phyloP scores from a whole-genome alignment of 2,888 invertebrate genomes.

The Gymnocheta viridis region DNA sequence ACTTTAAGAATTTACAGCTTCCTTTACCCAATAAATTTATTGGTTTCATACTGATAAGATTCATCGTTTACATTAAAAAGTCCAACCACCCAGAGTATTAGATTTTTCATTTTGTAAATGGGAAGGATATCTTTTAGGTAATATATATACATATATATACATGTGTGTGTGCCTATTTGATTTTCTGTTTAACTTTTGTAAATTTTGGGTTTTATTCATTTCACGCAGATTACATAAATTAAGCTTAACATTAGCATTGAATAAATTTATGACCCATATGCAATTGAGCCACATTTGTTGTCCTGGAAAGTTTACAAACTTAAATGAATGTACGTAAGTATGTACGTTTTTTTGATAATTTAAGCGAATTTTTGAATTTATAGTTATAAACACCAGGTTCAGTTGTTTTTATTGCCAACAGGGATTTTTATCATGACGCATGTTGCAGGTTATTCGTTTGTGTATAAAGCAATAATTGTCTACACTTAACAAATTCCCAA shows the following conservation, averaged over 20 bases:
- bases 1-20: background rate
- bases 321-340: background rate
- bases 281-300: background rate
- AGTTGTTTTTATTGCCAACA: too few species aligned
- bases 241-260: conserved; percentile 71
- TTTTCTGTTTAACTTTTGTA: conserved; percentile 11
- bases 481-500: too few species aligned
- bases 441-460: too few species aligned
- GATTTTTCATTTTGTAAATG: background rate
- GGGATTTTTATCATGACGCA: too few species aligned
- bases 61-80: background rate
- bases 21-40: background rate
- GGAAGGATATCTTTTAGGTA: background rate
- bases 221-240: conserved; percentile 78
- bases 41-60: background rate
- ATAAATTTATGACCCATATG: conserved; percentile 71
- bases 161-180: background rate
- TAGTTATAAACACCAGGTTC: background rate
- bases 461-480: too few species aligned
- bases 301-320: background rate
- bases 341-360: background rate
- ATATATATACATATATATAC: background rate
- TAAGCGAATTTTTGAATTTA: background rate
- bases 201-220: conserved; percentile 74
- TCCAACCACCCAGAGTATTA: background rate